These are phyloP conservation scores for Lepidotrigona ventralis DNA, from an alignment of 1,140 invertebrate species.

Conservation along the genomic window DNA sequence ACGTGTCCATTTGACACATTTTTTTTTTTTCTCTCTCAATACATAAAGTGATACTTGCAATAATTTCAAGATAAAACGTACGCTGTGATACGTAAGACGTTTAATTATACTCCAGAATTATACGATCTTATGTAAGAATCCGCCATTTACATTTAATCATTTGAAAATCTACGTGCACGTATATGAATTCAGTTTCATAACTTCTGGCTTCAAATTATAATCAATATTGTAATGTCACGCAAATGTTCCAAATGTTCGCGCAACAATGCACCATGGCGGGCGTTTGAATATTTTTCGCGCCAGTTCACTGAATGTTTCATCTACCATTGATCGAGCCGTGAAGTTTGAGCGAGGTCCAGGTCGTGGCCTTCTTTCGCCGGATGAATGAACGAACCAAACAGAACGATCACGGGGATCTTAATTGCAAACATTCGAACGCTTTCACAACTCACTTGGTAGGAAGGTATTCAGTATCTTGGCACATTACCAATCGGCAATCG, in stretches of 20 bases:
- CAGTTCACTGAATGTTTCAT: background rate
- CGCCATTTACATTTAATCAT: too few relatives aligned
- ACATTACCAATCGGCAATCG: slow-evolving; percentile 39
- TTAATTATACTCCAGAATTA: too few relatives aligned
- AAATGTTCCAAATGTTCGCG: background rate
- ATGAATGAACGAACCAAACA: slow-evolving; percentile 14
- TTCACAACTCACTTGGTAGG: slow-evolving; percentile 10
- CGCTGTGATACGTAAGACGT: too few relatives aligned
- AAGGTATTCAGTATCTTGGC: slow-evolving; percentile 24
- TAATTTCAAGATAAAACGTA: too few relatives aligned
- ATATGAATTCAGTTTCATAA: too few relatives aligned
- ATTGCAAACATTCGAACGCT: slow-evolving; percentile 23
- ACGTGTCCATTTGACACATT: too few relatives aligned
- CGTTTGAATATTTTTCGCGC: background rate
- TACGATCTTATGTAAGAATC: too few relatives aligned
- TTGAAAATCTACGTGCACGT: too few relatives aligned
- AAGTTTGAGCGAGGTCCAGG: slow-evolving; percentile 41
- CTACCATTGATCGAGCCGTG: background rate
- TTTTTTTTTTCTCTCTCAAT: too few relatives aligned
- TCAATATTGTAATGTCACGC: background rate
- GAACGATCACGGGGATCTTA: slow-evolving; percentile 10
- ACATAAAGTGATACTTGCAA: too few relatives aligned
- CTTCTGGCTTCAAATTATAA: too few relatives aligned
- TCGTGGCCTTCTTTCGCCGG: slow-evolving; percentile 9
- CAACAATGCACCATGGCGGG: background rate